Conservation (phyloP, 2,797 vertebrate species). For the Sylvia borin region DNA sequence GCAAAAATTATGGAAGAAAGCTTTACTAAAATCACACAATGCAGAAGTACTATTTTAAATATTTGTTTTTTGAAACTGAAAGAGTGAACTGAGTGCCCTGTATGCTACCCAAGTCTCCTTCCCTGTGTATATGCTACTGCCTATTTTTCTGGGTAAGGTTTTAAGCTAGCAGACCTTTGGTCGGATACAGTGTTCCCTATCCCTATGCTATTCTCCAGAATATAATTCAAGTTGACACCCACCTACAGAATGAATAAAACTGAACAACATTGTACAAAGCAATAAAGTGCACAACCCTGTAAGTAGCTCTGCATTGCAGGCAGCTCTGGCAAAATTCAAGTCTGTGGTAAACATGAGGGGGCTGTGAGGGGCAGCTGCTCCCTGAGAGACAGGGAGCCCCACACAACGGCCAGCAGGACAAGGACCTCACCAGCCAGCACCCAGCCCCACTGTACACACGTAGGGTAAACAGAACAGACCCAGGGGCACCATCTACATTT, state of each 20-base stretch:
- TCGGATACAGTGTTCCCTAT: not conserved
- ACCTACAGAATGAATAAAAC: not conserved
- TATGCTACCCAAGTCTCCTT: not conserved
- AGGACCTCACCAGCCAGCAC: not conserved
- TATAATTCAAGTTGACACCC: not conserved
- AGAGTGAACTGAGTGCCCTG: accelerated
- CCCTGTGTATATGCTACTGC: accelerated
- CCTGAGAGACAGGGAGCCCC: not conserved
- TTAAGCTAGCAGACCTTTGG: not conserved
- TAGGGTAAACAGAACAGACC: not conserved
- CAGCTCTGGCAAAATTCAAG: not conserved
- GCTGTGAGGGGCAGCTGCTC: not conserved
- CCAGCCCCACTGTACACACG: not conserved
- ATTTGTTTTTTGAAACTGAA: not conserved
- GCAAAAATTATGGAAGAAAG: not conserved
- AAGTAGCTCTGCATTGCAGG: not conserved
- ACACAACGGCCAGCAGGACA: not conserved
- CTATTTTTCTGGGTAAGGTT: not conserved
- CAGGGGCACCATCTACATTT: not conserved
- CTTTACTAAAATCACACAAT: not conserved
- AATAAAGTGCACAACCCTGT: not conserved
- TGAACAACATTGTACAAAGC: accelerated
- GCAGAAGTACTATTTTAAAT: not conserved
- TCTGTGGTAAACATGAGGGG: accelerated
- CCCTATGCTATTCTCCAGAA: not conserved